Evolutionary conservation across 2,113 vertebrate species (phyloP).

Genomic region (Hippocampus barbouri): DNA sequence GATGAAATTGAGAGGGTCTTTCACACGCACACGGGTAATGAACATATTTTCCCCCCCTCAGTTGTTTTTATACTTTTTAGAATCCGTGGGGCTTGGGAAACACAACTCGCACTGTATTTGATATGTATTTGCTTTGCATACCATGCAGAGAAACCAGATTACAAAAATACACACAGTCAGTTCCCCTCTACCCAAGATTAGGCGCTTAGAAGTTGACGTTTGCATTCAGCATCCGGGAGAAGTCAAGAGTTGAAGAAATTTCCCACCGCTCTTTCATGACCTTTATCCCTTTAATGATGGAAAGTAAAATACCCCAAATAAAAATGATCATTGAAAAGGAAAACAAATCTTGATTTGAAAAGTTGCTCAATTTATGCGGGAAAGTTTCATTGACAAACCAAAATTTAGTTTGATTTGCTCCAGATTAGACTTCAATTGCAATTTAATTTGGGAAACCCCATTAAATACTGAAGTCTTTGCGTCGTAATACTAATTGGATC

Average conservation of each 20-base stretch:
- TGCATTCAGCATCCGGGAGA: slow-evolving; percentile 62
- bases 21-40: not conserved
- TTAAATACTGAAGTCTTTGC: too few relatives aligned
- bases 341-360: too few relatives aligned
- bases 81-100: not conserved
- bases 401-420: too few relatives aligned
- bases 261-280: slow-evolving; percentile 64
- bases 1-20: not conserved
- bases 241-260: slow-evolving; percentile 66
- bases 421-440: too few relatives aligned
- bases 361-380: too few relatives aligned
- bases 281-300: slow-evolving; percentile 33
- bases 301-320: not conserved
- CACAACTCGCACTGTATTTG: not conserved
- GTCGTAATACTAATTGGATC: too few relatives aligned
- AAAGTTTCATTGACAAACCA: too few relatives aligned
- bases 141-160: not conserved
- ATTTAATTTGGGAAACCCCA: too few relatives aligned
- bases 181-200: slow-evolving; percentile 42
- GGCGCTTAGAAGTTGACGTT: slow-evolving; percentile 63
- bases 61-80: too few relatives aligned
- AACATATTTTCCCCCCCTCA: not conserved
- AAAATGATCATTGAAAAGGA: not conserved
- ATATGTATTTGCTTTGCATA: not conserved
- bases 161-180: not conserved